Conservation (phyloP, 1,140 invertebrate genomes). For the Drosophila trapezifrons region DNA sequence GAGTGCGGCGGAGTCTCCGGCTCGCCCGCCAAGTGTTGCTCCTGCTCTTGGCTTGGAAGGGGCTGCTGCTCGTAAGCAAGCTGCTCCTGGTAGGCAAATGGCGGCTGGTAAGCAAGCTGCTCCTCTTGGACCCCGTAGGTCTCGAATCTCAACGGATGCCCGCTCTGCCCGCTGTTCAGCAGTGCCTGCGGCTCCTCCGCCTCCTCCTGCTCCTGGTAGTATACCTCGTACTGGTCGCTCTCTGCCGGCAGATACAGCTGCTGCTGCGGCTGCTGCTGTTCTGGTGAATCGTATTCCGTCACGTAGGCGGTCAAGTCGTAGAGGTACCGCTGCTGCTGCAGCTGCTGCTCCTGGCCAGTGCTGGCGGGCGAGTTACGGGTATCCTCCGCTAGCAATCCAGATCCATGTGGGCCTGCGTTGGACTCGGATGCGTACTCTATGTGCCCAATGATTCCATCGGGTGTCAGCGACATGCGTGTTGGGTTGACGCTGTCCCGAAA, state of each 20-base stretch:
- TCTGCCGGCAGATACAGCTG: background rate
- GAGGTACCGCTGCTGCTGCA: background rate
- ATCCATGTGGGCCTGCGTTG: background rate
- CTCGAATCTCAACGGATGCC: background rate
- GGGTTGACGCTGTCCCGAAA: background rate
- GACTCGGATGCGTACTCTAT: background rate
- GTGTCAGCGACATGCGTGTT: slow-evolving; percentile 14
- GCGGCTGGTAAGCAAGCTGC: background rate
- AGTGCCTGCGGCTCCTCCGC: too few species aligned
- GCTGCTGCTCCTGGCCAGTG: background rate
- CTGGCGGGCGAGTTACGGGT: background rate
- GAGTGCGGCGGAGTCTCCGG: too few species aligned
- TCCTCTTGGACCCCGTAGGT: background rate
- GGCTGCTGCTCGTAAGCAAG: background rate
- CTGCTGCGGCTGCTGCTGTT: background rate
- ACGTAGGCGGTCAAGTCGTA: background rate
- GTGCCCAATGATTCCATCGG: background rate
- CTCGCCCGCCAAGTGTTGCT: background rate
- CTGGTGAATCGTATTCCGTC: background rate
- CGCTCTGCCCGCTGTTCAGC: background rate
- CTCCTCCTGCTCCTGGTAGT: background rate
- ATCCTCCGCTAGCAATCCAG: too few species aligned
- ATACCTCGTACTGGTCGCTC: background rate
- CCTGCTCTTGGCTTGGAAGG: too few species aligned
- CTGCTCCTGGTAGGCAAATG: background rate